Base-by-base conservation (phyloP, 2,113 vertebrate species). In the Fregata magnificens region DNA sequence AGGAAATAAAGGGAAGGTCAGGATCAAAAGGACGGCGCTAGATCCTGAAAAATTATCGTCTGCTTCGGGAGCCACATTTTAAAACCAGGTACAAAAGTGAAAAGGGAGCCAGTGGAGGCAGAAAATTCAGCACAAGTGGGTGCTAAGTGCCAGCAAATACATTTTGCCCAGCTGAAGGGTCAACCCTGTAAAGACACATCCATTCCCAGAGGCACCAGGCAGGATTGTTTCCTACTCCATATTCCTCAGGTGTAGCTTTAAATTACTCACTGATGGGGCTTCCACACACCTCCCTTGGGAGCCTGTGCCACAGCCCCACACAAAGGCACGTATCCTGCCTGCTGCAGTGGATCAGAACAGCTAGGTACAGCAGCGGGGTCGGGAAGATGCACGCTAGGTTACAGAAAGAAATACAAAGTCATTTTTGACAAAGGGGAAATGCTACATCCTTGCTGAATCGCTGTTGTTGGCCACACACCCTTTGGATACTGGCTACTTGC, bases 401-500 rank as follows among this genome's bases (percentile, higher is more conserved):
- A 62, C 11, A 34, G 31, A 56, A 38, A n/a, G 31, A 40, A 45
- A 24, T 8, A 59, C 28, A 80, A 44, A 87, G 36, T 19, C 45
- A 47, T 70, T 91, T 88, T 32, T 89, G 78, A 91, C 50, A 47
- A 59, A 93, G 44, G 44, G 42, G 77, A 86, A 87, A 47, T 5
- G 40, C 92, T 76, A 45, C 40, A 58, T 59, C 89, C 78, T 59
- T 70, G 70, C 61, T 0, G 9, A 72, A 86, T 62, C 5, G 6
- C 84, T 76, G 40, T 7, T 70, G 66, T 36, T 88, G 86, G 73
- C 90, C 73, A 36, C 58, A 40, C 65, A 71, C 61, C 80, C 91
- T 72, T 67, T 93, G 91, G 82, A 91, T 52, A 50, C 78, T 29
- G 45, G 47, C 89, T 96, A 50, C 89, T 71, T 28, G 70, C 81